A percentile compares a stretch with the other conserved stretches of the same genome.
Evolutionary conservation across 2,888 invertebrate species (phyloP).

Genomic region (Xestia sexstrigata): DNA sequence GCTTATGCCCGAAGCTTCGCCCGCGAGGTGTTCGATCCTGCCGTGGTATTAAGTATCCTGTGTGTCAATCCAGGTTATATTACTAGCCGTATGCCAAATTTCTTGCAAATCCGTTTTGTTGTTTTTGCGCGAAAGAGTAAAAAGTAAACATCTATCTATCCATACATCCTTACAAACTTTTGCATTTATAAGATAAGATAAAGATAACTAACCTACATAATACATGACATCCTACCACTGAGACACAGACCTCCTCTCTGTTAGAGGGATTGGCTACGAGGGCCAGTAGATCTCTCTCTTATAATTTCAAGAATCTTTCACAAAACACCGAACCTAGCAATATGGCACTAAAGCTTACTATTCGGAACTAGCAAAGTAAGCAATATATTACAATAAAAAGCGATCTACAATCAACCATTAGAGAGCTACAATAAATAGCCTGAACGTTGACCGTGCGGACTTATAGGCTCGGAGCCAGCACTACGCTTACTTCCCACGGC

Average conservation of each 20-base stretch:
- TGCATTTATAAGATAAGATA: no score
- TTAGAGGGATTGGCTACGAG: neutral
- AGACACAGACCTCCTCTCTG: neutral
- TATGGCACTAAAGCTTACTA: slow-evolving; percentile 49
- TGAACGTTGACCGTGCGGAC: slow-evolving; percentile 62
- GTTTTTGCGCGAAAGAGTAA: no score
- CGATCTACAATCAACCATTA: slow-evolving; percentile 66
- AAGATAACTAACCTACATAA: no score
- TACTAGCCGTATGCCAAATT: no score
- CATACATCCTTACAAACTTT: no score
- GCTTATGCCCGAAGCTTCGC: no score
- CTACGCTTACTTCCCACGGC: slow-evolving; percentile 59
- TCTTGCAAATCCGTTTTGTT: no score
- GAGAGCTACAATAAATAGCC: slow-evolving; percentile 66
- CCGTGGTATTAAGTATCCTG: no score
- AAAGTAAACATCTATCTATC: no score
- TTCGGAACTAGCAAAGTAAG: slow-evolving; percentile 59
- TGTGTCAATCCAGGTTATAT: no score
- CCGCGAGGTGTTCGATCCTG: no score
- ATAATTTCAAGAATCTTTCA: neutral
- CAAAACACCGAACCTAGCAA: neutral
- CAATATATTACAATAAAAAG: slow-evolving; percentile 66
- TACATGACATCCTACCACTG: neutral
- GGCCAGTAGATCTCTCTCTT: neutral
- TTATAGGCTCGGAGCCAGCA: slow-evolving; percentile 57